Evolutionary conservation across 2,888 invertebrate genomes (phyloP), one percentile per base, ranked within the genome.

Genomic region (Drosophila testacea): DNA sequence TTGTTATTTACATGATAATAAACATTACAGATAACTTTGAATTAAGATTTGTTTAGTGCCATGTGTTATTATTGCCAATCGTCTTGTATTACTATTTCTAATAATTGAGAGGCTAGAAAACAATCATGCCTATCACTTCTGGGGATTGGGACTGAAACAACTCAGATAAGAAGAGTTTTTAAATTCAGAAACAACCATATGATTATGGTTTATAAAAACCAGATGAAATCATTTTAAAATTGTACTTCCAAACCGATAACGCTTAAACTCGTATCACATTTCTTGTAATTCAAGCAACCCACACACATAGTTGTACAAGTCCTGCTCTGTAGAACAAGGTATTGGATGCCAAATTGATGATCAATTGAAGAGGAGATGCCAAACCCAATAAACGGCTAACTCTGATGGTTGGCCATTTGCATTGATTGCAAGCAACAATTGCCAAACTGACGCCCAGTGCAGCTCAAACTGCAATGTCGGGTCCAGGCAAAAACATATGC

Each of bases 331-430:
- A n/a, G 3, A 6, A 55, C 55, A 56, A 50, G 28, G 30, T 42
- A 63, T 42, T 42, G 50, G 32, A 34, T 44, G 13, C 44, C 62
- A 63, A 73, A 60, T 78, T 73, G 51, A 54, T 27, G 47, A 13
- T 28, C 16, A 54, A 59, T 61, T 64, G 64, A 27, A 51, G 55
- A 51, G 62, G 46, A 59, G 56, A 57, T 63, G 44, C 27, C 55
- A 51, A 52, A 16, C 27, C 68, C 72, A 74, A 73, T 73, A 69
- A 69, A 67, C 42, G 39, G 46, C 44, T 16, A 34, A 47, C 54
- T 39, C 54, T 74, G 62, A 74, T 72, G 51, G 55, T 10, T 64
- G 60, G 64, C 48, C 47, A 77, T 64, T 79, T 61, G 46, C 69
- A 55, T 36, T 69, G 75, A 64, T 68, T 61, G 56, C 56, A 42